Conservation (phyloP, 1,140 invertebrate species). For the Andrena cerasifolii region DNA sequence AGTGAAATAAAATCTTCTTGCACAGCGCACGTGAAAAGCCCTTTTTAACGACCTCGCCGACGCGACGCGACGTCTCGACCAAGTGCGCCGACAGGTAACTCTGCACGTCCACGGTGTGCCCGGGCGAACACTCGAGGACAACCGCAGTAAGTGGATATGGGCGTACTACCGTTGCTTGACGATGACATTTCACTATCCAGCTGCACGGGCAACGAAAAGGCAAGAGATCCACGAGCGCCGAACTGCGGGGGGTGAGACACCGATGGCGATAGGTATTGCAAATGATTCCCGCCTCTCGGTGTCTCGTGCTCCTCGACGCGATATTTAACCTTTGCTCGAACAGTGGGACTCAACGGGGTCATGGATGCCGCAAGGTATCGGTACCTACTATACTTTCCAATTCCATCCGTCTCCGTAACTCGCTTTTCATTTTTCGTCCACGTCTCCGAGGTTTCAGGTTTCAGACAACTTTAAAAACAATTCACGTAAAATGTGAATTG, state of each 20-base stretch:
- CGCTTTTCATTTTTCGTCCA: background rate
- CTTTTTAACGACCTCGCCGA: background rate
- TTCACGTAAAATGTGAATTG: too few species aligned
- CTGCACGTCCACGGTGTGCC: background rate
- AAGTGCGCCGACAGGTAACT: constrained; percentile 17
- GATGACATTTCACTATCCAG: constrained; percentile 42
- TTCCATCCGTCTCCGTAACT: background rate
- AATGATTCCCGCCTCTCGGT: too few species aligned
- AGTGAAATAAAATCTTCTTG: too few species aligned
- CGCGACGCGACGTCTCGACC: too few species aligned
- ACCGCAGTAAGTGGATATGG: constrained; percentile 67
- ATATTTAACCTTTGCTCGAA: constrained; percentile 20
- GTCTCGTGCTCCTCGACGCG: background rate
- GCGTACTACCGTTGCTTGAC: constrained; percentile 53
- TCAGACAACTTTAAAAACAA: background rate
- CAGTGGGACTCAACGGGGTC: constrained; percentile 13
- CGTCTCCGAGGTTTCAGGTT: background rate
- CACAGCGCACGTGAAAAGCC: background rate
- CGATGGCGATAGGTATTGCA: too few species aligned
- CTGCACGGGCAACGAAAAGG: background rate
- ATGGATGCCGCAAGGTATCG: background rate
- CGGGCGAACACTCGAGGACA: constrained; percentile 69
- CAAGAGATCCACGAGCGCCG: background rate
- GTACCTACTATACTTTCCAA: constrained; percentile 39
- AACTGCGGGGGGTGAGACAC: background rate